A percentile compares a stretch with the other conserved stretches of the same genome.
These are phyloP conservation scores for Pachypsylla venusta DNA, from an alignment of 1,140 invertebrate genomes.

Conservation along the genomic window DNA sequence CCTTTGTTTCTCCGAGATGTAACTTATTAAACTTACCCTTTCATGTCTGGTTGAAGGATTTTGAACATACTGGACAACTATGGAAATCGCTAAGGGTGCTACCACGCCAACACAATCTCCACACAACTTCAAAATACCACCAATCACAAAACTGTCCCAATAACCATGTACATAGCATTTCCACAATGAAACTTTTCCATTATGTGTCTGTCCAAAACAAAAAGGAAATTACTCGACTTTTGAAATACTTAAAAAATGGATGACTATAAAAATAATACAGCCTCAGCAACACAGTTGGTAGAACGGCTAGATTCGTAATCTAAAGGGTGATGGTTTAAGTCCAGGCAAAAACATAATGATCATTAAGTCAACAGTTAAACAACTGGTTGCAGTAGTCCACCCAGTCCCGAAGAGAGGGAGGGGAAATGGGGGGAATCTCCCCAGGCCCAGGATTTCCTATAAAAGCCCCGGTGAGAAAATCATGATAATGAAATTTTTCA, in stretches of 20 bases:
- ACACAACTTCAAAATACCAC: constrained; percentile 55
- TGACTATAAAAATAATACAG: background rate
- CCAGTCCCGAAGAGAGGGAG: too few relatives aligned
- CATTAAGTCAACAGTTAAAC: background rate
- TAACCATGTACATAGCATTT: constrained; percentile 48
- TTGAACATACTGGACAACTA: constrained; percentile 52
- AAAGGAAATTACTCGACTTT: background rate
- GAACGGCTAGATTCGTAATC: background rate
- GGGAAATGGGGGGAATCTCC: too few relatives aligned
- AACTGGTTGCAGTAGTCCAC: too few relatives aligned
- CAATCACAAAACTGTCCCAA: constrained; percentile 53
- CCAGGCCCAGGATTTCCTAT: too few relatives aligned
- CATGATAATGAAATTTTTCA: too few relatives aligned
- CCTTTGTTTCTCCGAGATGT: too few relatives aligned
- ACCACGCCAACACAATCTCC: constrained; percentile 61
- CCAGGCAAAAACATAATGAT: background rate
- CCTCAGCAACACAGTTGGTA: background rate
- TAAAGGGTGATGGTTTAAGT: background rate
- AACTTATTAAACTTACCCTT: too few relatives aligned
- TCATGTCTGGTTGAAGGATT: too few relatives aligned
- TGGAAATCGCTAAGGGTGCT: constrained; percentile 56
- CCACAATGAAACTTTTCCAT: constrained; percentile 38
- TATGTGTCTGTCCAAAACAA: constrained; percentile 17
- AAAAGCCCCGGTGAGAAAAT: too few relatives aligned
- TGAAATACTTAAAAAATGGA: background rate